Conservation (phyloP, 2,888 invertebrate genomes). For the Drosophila subquinaria region DNA sequence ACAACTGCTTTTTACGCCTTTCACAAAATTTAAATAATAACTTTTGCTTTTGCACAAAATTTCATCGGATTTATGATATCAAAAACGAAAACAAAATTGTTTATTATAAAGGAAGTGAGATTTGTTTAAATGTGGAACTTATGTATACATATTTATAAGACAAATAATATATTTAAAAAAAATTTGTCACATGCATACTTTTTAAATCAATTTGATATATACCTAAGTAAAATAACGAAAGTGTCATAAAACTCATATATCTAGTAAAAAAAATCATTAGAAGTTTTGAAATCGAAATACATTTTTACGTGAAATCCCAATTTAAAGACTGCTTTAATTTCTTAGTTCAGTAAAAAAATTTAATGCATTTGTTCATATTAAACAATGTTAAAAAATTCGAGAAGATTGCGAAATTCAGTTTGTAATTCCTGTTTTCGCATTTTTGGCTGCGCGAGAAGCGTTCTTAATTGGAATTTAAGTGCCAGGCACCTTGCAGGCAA, state of each 20-base stretch:
- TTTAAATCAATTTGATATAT: no score
- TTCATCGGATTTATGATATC: neutral
- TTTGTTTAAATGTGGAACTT: neutral
- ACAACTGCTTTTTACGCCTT: neutral
- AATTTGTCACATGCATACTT: no score
- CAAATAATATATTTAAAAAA: no score
- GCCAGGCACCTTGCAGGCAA: conserved; percentile 37
- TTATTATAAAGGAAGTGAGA: neutral
- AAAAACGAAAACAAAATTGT: neutral
- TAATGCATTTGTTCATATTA: no score
- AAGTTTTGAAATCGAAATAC: neutral
- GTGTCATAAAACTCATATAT: no score
- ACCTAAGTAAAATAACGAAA: no score
- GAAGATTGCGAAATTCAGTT: conserved; percentile 3
- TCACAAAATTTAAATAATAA: conserved; percentile 2
- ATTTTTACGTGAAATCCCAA: neutral
- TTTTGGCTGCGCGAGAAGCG: conserved; percentile 38
- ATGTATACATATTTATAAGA: no score
- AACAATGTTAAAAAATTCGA: neutral
- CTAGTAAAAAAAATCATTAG: neutral
- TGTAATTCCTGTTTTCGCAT: neutral
- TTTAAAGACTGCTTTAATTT: neutral
- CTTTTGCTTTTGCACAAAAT: neutral
- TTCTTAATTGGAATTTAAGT: conserved; percentile 58
- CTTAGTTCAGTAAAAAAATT: neutral